Evolutionary conservation across 1,140 invertebrate species (phyloP), one percentile per base, ranked within the genome.

Genomic region (Macrobrachium rosenbergii): DNA sequence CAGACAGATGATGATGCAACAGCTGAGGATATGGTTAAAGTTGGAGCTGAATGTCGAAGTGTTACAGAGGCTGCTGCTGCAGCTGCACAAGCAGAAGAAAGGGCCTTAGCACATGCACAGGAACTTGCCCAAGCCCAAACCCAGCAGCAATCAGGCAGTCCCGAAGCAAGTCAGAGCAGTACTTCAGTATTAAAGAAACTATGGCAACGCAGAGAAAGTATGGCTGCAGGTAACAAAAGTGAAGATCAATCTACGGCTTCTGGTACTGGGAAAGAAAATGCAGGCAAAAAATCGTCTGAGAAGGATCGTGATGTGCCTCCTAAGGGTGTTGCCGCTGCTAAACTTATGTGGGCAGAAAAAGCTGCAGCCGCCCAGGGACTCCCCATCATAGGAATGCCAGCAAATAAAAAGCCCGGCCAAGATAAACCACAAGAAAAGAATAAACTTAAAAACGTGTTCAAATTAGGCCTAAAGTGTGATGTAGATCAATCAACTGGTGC

Each of bases 11-110:
- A 88, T 19, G 89, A 90, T 77, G 89, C 83, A 58, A 83, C 81
- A 43, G 89, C 88, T 11, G 89, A 90, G 75, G 89, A 90, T 43
- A 85, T 87, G 72, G 88, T 89, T 17, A 90, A 89, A 77, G 88
- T 89, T 43, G 88, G 88, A 67, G 89, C 89, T 5, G 89, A 90
- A 78, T 73, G 83, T 19, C 87, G 83, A 45, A 82, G 80, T 43
- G 89, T 88, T 19, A 90, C 89, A 14, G 89, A 90, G 75, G 89
- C 89, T 14, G 45, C 52, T 12, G 73, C 81, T 8, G 78, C 82
- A 19, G 78, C 69, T 73, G 78, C 67, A 8, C 67, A 72, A 7
- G 85, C 85, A 21, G 85, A 87, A 62, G 80, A 77, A 16, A 81
- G 77, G 73, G 85, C 85, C 17, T 52, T 45, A 75, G 80, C 83